These are phyloP conservation scores for Eucriotettix oculatus DNA, from an alignment of 2,888 invertebrate species.

Conservation along the genomic window DNA sequence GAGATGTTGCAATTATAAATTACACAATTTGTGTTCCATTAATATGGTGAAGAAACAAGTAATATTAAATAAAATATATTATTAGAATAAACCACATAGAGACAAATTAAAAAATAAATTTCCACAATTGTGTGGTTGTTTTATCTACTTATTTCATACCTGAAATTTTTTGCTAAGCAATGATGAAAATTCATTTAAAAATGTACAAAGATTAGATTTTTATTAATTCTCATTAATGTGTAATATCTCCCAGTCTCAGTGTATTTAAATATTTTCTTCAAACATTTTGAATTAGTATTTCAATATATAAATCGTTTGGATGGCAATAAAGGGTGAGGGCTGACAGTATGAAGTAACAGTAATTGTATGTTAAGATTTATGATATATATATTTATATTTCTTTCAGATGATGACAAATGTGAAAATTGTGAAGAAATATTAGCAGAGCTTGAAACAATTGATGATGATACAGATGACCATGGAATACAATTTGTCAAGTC, in stretches of 20 bases:
- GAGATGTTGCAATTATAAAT: not conserved
- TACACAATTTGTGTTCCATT: not conserved
- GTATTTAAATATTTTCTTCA: too few relatives aligned
- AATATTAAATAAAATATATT: not conserved
- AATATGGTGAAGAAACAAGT: not conserved
- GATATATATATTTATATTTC: not conserved
- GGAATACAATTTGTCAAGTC: conserved; percentile 90
- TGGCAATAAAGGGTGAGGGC: too few relatives aligned
- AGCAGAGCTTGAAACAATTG: conserved; percentile 79
- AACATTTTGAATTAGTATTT: too few relatives aligned
- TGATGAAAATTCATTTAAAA: not conserved
- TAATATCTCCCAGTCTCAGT: too few relatives aligned
- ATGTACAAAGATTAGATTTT: not conserved
- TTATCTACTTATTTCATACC: too few relatives aligned
- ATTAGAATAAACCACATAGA: not conserved
- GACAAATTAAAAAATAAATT: not conserved
- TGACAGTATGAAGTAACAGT: too few relatives aligned
- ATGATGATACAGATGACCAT: conserved; percentile 82
- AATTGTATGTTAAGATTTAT: not conserved
- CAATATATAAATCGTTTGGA: too few relatives aligned
- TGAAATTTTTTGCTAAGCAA: too few relatives aligned
- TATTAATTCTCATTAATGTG: too few relatives aligned
- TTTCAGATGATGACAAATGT: conserved; percentile 64
- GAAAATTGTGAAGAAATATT: conserved; percentile 69
- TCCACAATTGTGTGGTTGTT: too few relatives aligned